Evolutionary conservation across 2,797 vertebrate genomes (phyloP), one percentile per base, ranked within the genome.

Genomic region (Sarcoramphus papa): DNA sequence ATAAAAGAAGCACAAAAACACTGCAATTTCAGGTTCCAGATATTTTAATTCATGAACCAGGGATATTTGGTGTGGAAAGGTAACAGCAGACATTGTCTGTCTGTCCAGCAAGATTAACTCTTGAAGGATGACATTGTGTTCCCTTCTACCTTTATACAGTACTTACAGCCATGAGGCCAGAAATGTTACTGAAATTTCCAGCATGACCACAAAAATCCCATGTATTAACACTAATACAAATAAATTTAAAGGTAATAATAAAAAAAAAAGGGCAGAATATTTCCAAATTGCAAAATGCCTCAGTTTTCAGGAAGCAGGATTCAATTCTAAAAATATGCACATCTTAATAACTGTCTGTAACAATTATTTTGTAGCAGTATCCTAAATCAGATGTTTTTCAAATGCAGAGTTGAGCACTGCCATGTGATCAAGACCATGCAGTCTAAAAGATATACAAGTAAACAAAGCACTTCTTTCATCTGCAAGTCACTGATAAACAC

Each of bases 391-490:
- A 45, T 31, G 18, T 18, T 57, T 89, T 67, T 53, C 83, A 92
- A 82, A 73, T 1, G 59, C 33, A 70, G 59, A 90, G 20, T 3
- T 77, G 53, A 91, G 75, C 75, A 45, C 51, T 63, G 45, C 40
- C 60, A 77, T 30, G 48, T n/a, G 84, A 84, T 80, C 45, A 50
- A 64, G 68, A 53, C 35, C 80, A 64, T 0, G 1, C 22, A 64
- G 65, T 59, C 78, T 78, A 59, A 50, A 82, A 84, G 69, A 85
- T 24, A 76, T 0, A 72, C 33, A 22, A 30, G 81, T 92, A 94
- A 94, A 94, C 82, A 94, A 92, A 93, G 54, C 35, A 47, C n/a
- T 76, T 56, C 56, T 95, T 85, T 85, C 78, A 95, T 95, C 93
- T 92, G 78, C 81, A 75, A 96, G 45, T 82, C 2, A 0, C 81